Evolutionary conservation across 92 coral and sea anemone genomes (phyloP), one percentile per base, ranked within the genome.

Genomic region (Micromussa lordhowensis): DNA sequence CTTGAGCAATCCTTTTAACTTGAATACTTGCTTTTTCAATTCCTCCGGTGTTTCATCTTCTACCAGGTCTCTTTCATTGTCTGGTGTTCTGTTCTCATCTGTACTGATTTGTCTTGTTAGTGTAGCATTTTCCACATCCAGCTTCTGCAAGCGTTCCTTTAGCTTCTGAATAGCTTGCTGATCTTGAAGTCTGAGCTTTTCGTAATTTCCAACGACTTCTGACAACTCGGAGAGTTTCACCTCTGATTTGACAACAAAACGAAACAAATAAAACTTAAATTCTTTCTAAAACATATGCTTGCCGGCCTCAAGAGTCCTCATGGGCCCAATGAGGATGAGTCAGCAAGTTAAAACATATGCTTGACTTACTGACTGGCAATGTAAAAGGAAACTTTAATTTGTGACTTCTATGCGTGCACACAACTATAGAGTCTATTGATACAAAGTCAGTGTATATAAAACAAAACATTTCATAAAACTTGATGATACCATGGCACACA

Each of bases 141-240:
- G 90, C 79, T 90, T 90, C 48, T 97, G 98, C 28, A 97, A 86
- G 8, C 98, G 96, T 70, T 97, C 99, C 81, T 94, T 96, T 59
- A 97, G 93, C 78, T 94, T 96, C 90, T 96, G 98, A 22, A 97
- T 93, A 8, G 96, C 98, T 61, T 87, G 48, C 80, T 96, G 99
- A 83, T 97, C 99, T 83, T 97, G 99, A 34, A 92, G 91, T 73
- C 97, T 90, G 34, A 97, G 94, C 78, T 91, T 96, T 85, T 97
- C 99, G 63, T 97, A 97, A 44, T 91, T 93, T 31, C 99, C 99
- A 64, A 97, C 99, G 32, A 97, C 99, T 79, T 97, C 98, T 17
- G 99, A 97, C 59, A 97, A 86, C 89, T 97, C 99, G 0, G 99
- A 97, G 61, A 97, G 91, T 89, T 97, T 97, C 48, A 94, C 91